phyloP scores from a whole-genome alignment of 2,797 vertebrate species.

The Gambelia wislizenii region DNA sequence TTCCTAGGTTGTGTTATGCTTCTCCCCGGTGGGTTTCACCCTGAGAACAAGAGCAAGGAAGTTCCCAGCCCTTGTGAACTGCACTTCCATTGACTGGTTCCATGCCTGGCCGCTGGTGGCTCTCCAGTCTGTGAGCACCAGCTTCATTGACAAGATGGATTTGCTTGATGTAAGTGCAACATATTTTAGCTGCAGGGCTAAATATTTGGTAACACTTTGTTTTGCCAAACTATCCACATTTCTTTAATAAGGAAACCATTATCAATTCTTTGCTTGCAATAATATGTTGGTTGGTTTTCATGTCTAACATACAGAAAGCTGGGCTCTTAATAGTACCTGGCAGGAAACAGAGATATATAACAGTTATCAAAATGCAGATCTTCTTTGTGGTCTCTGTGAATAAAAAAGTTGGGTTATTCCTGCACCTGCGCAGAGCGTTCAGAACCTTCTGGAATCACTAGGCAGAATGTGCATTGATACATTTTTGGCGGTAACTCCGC shows the following conservation, averaged over 20 bases:
- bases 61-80: conserved; percentile 82
- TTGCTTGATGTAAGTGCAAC: conserved; percentile 74
- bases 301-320: background rate
- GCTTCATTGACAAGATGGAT: conserved; percentile 82
- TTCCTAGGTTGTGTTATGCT: conserved; percentile 82
- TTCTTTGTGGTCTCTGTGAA: no score
- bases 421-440: no score
- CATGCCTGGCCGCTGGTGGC: conserved; percentile 76
- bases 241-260: background rate
- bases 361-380: background rate
- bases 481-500: no score
- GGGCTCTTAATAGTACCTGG: background rate
- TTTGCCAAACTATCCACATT: conserved; percentile 33
- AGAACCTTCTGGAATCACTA: no score
- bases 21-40: conserved; percentile 83
- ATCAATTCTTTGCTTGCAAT: background rate
- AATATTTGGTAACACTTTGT: background rate
- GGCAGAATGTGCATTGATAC: no score
- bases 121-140: conserved; percentile 80
- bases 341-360: background rate
- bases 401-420: no score
- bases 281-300: background rate
- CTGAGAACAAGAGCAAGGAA: conserved; percentile 79
- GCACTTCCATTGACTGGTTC: conserved; percentile 80
- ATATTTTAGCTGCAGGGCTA: background rate